Evolutionary conservation across 2,888 invertebrate genomes (phyloP).

Genomic region (Dryocosmus kuriphilus): DNA sequence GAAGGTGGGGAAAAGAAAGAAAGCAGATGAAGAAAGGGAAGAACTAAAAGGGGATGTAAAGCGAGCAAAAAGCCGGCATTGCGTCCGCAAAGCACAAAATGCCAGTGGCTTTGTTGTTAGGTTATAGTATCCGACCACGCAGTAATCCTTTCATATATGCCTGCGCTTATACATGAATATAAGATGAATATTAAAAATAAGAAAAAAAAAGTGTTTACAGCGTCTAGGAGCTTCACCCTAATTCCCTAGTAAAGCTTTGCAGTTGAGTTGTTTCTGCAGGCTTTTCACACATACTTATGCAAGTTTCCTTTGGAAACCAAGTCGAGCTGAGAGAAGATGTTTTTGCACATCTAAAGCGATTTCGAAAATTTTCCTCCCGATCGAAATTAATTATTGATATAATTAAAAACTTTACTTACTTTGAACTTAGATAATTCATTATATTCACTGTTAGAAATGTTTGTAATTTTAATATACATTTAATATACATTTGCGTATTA

Average conservation of each 20-base stretch:
- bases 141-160: constrained; percentile 51
- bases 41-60: constrained; percentile 50
- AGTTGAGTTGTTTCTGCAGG: not conserved
- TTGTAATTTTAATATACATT: too few relatives aligned
- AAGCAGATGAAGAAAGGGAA: constrained; percentile 44
- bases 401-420: too few relatives aligned
- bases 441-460: too few relatives aligned
- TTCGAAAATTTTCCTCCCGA: too few relatives aligned
- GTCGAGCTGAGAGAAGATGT: not conserved
- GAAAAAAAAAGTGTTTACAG: not conserved
- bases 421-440: too few relatives aligned
- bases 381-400: too few relatives aligned
- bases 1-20: constrained; percentile 46
- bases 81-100: constrained; percentile 47
- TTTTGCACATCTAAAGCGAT: too few relatives aligned
- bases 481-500: too few relatives aligned
- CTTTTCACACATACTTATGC: not conserved
- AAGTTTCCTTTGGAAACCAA: not conserved
- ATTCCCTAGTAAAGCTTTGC: not conserved
- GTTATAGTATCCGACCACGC: constrained; percentile 47
- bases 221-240: not conserved
- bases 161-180: not conserved
- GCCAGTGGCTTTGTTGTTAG: constrained; percentile 50
- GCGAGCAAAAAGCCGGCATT: constrained; percentile 49
- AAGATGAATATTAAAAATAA: constrained; percentile 32